phyloP scores from a whole-genome alignment of 2,113 vertebrate species.

The Spheniscus mendiculus region DNA sequence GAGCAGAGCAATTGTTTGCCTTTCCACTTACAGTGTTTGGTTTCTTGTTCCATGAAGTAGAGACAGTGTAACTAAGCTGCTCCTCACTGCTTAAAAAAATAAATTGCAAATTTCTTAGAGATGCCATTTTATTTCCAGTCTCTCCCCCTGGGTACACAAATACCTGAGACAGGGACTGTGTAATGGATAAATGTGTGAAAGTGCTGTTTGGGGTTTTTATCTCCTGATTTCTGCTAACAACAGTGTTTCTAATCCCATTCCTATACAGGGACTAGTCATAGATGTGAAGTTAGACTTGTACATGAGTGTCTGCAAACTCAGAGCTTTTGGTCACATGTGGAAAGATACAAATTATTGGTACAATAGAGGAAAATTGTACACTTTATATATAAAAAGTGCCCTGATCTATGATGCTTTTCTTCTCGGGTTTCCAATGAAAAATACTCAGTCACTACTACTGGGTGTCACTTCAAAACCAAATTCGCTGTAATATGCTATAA shows the following conservation, averaged over 20 bases:
- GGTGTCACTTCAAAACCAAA: not conserved
- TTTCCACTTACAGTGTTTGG: conserved; percentile 69
- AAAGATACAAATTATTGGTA: not conserved
- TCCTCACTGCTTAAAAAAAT: conserved; percentile 22
- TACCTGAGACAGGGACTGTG: not conserved
- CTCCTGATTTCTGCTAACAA: not conserved
- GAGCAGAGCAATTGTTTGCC: conserved; percentile 64
- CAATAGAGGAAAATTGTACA: not conserved
- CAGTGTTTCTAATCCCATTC: not conserved
- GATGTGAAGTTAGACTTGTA: not conserved
- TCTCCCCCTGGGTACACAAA: not conserved
- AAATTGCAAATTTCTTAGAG: conserved; percentile 36
- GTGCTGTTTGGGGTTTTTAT: not conserved
- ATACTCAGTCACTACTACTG: not conserved
- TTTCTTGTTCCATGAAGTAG: conserved; percentile 56
- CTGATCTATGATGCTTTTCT: not conserved
- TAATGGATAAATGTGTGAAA: not conserved
- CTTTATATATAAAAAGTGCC: not conserved
- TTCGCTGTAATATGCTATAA: not conserved
- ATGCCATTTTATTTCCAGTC: not conserved
- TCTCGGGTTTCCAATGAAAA: not conserved
- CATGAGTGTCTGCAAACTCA: not conserved
- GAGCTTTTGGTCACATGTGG: not conserved
- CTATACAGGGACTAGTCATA: too few species aligned
- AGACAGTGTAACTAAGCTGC: conserved; percentile 54